phyloP scores from a whole-genome alignment of 2,888 invertebrate genomes.

The Homarus gammarus region DNA sequence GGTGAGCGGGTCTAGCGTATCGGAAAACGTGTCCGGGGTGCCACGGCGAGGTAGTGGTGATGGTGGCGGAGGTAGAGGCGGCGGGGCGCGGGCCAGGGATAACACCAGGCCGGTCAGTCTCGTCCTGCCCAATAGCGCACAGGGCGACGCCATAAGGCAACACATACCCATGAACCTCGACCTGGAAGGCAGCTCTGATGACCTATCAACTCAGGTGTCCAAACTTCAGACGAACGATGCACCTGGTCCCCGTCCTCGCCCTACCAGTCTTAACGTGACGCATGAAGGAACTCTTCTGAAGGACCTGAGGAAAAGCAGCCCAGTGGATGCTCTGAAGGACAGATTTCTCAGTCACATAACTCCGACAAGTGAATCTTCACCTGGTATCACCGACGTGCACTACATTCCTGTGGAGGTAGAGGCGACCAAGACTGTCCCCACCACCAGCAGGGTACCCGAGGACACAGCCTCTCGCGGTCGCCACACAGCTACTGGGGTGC shows the following conservation, averaged over 20 bases:
- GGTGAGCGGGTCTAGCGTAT: slow-evolving; percentile 14
- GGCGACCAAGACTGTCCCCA: slow-evolving; percentile 36
- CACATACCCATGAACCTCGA: slow-evolving; percentile 19
- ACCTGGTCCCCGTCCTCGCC: slow-evolving; percentile 31
- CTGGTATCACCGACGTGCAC: slow-evolving; percentile 29
- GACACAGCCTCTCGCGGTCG: not conserved
- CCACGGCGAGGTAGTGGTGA: not conserved
- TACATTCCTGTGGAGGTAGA: slow-evolving; percentile 54
- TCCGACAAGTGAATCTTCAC: not conserved
- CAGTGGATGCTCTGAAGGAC: slow-evolving; percentile 69
- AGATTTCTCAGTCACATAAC: slow-evolving; percentile 48
- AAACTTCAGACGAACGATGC: not conserved
- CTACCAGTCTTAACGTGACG: slow-evolving; percentile 26
- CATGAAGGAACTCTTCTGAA: slow-evolving; percentile 37
- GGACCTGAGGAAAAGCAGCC: slow-evolving; percentile 61
- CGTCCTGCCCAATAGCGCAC: slow-evolving; percentile 4
- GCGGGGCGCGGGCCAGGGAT: slow-evolving; percentile 32
- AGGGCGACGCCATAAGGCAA: not conserved
- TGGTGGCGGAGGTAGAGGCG: not conserved
- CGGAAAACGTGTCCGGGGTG: slow-evolving; percentile 6
- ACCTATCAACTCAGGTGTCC: not conserved
- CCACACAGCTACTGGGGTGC: not conserved
- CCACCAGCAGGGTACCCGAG: not conserved
- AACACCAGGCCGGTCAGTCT: slow-evolving; percentile 27
- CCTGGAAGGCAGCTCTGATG: slow-evolving; percentile 16